These are phyloP conservation scores for Semnopithecus entellus DNA, from an alignment of 2,113 vertebrate genomes.

Conservation along the genomic window DNA sequence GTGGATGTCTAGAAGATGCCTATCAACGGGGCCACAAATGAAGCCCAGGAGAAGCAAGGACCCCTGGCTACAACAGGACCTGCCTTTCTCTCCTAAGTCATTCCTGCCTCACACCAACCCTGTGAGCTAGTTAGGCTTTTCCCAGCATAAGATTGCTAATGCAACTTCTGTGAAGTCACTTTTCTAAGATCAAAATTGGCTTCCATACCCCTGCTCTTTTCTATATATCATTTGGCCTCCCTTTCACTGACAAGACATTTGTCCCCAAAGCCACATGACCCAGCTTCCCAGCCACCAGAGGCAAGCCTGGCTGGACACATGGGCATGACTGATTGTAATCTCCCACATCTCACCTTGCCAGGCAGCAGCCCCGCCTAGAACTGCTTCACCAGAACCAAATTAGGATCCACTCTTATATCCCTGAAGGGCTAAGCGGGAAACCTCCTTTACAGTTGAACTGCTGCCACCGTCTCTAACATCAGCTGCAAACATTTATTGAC, in stretches of 20 bases:
- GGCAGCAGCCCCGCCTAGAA: not conserved
- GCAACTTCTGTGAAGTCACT: not conserved
- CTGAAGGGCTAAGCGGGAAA: not conserved
- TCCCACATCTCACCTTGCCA: not conserved
- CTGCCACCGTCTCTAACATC: not conserved
- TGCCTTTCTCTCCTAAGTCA: not conserved
- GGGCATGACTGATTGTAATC: not conserved
- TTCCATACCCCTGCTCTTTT: not conserved
- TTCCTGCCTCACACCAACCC: not conserved
- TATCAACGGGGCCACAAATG: not conserved
- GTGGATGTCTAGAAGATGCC: not conserved
- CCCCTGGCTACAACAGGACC: not conserved
- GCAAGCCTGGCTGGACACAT: not conserved
- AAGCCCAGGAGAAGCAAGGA: not conserved
- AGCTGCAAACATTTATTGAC: not conserved
- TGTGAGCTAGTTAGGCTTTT: not conserved
- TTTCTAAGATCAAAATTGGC: not conserved
- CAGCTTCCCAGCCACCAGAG: not conserved
- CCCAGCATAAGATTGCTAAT: not conserved
- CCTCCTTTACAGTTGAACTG: not conserved
- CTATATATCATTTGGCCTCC: not conserved
- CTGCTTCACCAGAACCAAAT: not conserved
- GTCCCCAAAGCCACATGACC: not conserved
- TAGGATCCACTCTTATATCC: not conserved
- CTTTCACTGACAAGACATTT: not conserved